These are phyloP conservation scores for Brachionichthys hirsutus DNA, from an alignment of 2,113 vertebrate species.

Conservation along the genomic window DNA sequence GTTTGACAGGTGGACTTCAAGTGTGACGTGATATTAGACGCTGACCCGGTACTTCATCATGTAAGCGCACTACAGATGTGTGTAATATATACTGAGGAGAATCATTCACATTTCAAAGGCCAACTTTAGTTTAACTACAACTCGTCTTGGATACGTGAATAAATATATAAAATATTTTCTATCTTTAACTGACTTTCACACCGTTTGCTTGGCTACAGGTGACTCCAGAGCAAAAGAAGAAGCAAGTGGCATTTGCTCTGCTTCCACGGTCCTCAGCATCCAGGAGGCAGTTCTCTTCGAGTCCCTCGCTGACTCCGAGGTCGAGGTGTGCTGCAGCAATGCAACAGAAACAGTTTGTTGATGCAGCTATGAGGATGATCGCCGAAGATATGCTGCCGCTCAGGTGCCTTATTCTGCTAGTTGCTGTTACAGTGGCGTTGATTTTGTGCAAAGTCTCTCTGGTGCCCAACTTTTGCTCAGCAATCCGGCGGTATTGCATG, in stretches of 20 bases:
- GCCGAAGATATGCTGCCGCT: conserved; percentile 81
- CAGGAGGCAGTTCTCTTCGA: conserved; percentile 12
- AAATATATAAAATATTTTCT: too few species aligned
- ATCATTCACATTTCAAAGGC: neutral
- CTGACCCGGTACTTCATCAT: conserved; percentile 56
- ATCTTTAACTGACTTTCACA: conserved; percentile 1
- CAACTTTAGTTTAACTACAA: neutral
- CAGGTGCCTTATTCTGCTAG: conserved; percentile 27
- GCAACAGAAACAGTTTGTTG: conserved; percentile 62
- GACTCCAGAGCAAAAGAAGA: conserved; percentile 5
- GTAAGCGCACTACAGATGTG: conserved; percentile 38
- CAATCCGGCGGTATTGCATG: too few species aligned
- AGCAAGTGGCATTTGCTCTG: conserved; percentile 4
- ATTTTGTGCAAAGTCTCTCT: neutral
- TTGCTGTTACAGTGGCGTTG: neutral
- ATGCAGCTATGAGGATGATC: conserved; percentile 75
- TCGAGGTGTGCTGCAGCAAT: conserved; percentile 5
- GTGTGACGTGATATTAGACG: conserved; percentile 71
- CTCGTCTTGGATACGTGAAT: neutral
- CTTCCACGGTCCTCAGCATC: conserved; percentile 5
- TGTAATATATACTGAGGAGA: neutral
- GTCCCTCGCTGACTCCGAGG: conserved; percentile 25
- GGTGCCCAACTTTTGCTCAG: too few species aligned
- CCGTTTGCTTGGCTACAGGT: conserved; percentile 25
- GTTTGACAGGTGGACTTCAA: conserved; percentile 66